A percentile compares a stretch with the other conserved stretches of the same genome.
These are phyloP conservation scores for Vanessa atalanta DNA, from an alignment of 1,140 invertebrate species.

Conservation along the genomic window DNA sequence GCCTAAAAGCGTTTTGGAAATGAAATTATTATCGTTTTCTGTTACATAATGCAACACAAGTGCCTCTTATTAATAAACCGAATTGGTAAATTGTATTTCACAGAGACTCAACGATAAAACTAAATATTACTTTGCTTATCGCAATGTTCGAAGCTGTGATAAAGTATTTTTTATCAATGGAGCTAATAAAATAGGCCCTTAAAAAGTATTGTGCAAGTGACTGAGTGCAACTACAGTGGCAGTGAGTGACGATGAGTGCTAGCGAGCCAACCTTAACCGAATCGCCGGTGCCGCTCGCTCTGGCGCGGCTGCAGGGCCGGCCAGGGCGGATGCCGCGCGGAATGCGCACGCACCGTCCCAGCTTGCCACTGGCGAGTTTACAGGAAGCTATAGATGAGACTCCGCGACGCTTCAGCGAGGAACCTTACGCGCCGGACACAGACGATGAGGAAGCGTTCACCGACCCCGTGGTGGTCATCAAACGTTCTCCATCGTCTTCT, in stretches of 20 bases:
- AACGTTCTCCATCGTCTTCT: conserved; percentile 58
- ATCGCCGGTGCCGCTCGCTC: conserved; percentile 72
- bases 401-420: conserved; percentile 68
- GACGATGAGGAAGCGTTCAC: conserved; percentile 77
- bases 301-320: conserved; percentile 66
- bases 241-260: conserved; percentile 67
- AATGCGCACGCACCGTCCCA: conserved; percentile 64
- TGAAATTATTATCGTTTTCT: not conserved
- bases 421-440: conserved; percentile 68
- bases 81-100: conserved; percentile 3
- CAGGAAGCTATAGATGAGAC: conserved; percentile 72
- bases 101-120: not conserved
- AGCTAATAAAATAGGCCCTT: conserved; percentile 23
- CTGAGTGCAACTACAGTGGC: conserved; percentile 44
- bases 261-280: conserved; percentile 71
- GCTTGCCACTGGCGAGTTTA: conserved; percentile 67
- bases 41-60: conserved; percentile 26
- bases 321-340: conserved; percentile 56
- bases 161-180: conserved; percentile 22
- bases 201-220: conserved; percentile 26
- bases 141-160: conserved; percentile 3
- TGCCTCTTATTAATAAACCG: conserved; percentile 12
- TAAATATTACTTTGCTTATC: not conserved
- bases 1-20: not conserved
- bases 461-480: conserved; percentile 60